Evolutionary conservation across 35 echinoderm and acorn worm genomes (phyloP), one percentile per base, ranked within the genome.

Genomic region (Apostichopus japonicus): DNA sequence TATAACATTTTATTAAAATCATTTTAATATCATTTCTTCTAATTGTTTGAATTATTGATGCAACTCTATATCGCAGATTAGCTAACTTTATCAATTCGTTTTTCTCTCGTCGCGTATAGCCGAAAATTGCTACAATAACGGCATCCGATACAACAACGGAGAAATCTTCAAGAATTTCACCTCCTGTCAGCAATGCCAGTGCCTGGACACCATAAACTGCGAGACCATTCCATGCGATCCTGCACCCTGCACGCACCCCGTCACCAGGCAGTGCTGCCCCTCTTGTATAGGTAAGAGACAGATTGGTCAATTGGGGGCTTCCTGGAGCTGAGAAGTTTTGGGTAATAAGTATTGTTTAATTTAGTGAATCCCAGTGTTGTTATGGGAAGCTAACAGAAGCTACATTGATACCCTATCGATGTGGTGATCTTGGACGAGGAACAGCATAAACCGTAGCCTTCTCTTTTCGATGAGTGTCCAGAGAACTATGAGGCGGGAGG

Each of bases 131-230:
- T 16, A n/a, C 11, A 21, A 6, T 27, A 51, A 72, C 11, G 87
- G 87, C 14, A 16, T 24, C 6, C 24, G 56, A 8, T 90, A 90
- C 65, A 10, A 22, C 51, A 90, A 70, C 63, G 62, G 87, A 90
- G 87, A 90, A 24, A 72, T 72, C 8, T 90, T 90, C 61, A 79
- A 33, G 10, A 79, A 79, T 24, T 79, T 8, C 51, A 79, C 78
- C 23, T 79, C 78, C 23, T 79, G 78, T 79, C n/a, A 24, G 78
- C 78, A 79, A 33, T 79, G 78, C 78, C 78, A 79, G 78, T 79
- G 78, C 10, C 51, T 79, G 5, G 78, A 52, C 51, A 25, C 78
- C 23, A 79, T 79, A 0, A 79, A 6, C 9, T 79, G 78, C 7
- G 78, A 21, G 24, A 52, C n/a, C 27, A 79, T 79, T 25, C 78